Evolutionary conservation across 2,888 invertebrate species (phyloP).

Genomic region (Tupiocoris notatus): DNA sequence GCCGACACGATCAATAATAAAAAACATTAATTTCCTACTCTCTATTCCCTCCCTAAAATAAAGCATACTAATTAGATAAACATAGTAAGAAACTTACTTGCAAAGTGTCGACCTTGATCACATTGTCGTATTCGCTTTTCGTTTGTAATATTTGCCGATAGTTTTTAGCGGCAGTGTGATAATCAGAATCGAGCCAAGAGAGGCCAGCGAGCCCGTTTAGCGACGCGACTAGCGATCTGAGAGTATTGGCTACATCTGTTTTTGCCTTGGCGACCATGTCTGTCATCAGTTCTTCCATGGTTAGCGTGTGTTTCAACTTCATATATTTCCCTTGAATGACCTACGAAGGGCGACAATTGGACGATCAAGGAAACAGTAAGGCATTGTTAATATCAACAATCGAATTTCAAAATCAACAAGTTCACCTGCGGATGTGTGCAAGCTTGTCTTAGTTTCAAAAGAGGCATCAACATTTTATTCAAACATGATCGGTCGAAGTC

Average conservation of each 20-base stretch:
- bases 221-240: conserved; percentile 64
- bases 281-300: conserved; percentile 66
- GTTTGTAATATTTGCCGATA: conserved; percentile 64
- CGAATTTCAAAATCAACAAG: no score
- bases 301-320: conserved; percentile 57
- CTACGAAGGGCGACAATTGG: no score
- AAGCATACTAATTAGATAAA: no score
- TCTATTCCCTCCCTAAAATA: neutral
- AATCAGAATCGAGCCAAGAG: conserved; percentile 59
- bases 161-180: conserved; percentile 59
- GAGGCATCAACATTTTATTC: conserved; percentile 61
- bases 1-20: no score
- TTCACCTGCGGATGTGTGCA: conserved; percentile 66
- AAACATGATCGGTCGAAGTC: conserved; percentile 56
- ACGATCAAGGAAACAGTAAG: neutral
- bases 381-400: no score
- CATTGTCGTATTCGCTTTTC: conserved; percentile 55
- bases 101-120: conserved; percentile 63
- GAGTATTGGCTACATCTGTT: conserved; percentile 62
- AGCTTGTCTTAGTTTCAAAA: conserved; percentile 66
- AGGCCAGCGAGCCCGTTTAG: conserved; percentile 69
- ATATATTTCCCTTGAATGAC: conserved; percentile 49
- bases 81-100: conserved; percentile 53
- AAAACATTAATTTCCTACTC: neutral
- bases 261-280: conserved; percentile 64